phyloP scores from a whole-genome alignment of 2,797 vertebrate genomes.

The Alosa sapidissima region DNA sequence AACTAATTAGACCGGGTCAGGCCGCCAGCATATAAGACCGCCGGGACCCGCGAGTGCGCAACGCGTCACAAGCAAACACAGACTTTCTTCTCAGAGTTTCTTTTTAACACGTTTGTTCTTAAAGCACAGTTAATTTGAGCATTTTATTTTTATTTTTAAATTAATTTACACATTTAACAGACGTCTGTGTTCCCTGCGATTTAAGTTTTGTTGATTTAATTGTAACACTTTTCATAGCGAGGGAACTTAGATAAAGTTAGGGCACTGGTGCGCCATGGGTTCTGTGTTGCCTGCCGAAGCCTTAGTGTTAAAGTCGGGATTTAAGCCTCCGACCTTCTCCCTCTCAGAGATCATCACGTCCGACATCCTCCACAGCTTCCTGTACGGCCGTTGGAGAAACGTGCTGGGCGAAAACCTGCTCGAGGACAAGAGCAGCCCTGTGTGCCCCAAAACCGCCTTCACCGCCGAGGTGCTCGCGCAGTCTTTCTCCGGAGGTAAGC shows the following conservation, averaged over 20 bases:
- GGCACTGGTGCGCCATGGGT: slow-evolving; percentile 77
- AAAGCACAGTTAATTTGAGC: not conserved
- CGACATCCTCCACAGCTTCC: slow-evolving; percentile 97
- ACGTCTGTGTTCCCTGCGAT: not conserved
- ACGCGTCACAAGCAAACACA: slow-evolving; percentile 36
- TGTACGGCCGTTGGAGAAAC: slow-evolving; percentile 95
- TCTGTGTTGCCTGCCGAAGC: slow-evolving; percentile 90
- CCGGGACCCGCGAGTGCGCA: slow-evolving; percentile 59
- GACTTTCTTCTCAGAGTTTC: not conserved
- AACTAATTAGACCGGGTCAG: slow-evolving; percentile 87
- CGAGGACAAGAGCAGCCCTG: slow-evolving; percentile 81
- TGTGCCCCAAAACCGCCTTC: slow-evolving; percentile 91
- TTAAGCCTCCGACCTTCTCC: slow-evolving; percentile 82
- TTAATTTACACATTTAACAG: not conserved
- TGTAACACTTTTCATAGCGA: not conserved
- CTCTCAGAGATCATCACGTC: slow-evolving; percentile 96
- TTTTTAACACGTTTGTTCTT: not conserved
- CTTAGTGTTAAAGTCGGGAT: slow-evolving; percentile 83
- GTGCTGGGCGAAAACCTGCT: slow-evolving; percentile 90
- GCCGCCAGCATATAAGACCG: slow-evolving; percentile 78
- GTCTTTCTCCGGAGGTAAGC: slow-evolving; percentile 94
- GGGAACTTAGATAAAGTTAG: not conserved
- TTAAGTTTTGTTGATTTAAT: not conserved
- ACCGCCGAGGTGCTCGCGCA: slow-evolving; percentile 95
- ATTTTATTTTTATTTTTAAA: no score